These are phyloP conservation scores for Drosophila watanabei DNA, from an alignment of 1,140 invertebrate genomes.

Conservation along the genomic window DNA sequence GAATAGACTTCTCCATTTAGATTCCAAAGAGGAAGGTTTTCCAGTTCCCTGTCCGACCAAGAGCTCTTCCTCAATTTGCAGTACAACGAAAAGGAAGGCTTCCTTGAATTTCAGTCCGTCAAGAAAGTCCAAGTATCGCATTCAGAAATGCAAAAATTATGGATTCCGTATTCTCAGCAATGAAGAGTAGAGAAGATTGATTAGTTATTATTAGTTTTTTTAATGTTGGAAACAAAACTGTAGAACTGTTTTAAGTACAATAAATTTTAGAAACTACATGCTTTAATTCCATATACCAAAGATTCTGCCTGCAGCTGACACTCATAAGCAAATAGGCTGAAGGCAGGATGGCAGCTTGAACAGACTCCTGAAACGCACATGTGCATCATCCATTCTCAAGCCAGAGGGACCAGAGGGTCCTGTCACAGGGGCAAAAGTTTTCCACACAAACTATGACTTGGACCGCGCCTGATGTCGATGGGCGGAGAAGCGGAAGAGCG, in stretches of 20 bases:
- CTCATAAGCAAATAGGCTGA: constrained; percentile 36
- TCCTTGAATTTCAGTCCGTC: background rate
- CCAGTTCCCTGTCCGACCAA: background rate
- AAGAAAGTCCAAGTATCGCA: too few relatives aligned
- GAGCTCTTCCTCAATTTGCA: background rate
- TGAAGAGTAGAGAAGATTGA: background rate
- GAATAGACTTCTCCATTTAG: background rate
- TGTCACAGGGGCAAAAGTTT: constrained; percentile 50
- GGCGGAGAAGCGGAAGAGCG: constrained; percentile 1
- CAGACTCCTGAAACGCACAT: constrained; percentile 45
- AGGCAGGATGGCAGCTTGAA: constrained; percentile 38
- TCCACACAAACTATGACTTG: constrained; percentile 47
- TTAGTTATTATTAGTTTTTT: background rate
- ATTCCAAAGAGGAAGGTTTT: background rate
- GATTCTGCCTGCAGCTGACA: constrained; percentile 45
- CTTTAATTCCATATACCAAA: constrained; percentile 7
- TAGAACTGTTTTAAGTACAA: too few relatives aligned
- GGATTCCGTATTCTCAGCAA: background rate
- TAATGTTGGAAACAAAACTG: background rate
- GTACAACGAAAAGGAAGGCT: background rate
- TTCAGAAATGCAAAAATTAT: too few relatives aligned
- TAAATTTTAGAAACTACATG: background rate
- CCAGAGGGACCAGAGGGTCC: constrained; percentile 28
- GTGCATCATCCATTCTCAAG: constrained; percentile 29
- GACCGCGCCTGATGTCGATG: constrained; percentile 33